These are phyloP conservation scores for Polypedilum vanderplanki DNA, from an alignment of 1,140 invertebrate species.

Conservation along the genomic window DNA sequence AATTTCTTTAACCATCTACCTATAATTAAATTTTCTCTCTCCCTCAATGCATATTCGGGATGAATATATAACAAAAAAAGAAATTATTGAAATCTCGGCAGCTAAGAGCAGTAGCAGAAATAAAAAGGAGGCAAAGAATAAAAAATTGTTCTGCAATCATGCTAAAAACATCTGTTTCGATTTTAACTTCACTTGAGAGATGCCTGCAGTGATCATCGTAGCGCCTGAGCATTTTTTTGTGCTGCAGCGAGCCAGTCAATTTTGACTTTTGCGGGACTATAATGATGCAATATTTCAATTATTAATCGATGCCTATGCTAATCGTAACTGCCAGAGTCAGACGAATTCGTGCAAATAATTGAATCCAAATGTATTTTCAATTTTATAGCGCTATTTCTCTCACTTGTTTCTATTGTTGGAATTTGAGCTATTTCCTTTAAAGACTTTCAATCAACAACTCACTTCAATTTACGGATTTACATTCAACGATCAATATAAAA, in stretches of 20 bases:
- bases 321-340: not conserved
- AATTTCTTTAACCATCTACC: not conserved
- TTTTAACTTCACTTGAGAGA: not conserved
- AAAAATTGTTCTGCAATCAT: not conserved
- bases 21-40: not conserved
- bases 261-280: not conserved
- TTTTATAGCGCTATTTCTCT: not conserved
- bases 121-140: not conserved
- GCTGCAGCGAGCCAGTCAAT: not conserved
- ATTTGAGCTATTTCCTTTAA: not conserved
- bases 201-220: not conserved
- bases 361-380: not conserved
- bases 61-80: not conserved
- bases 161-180: constrained; percentile 18
- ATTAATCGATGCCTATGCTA: constrained; percentile 6
- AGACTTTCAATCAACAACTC: not conserved
- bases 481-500: too few species aligned
- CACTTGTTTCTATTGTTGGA: not conserved
- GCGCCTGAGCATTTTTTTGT: not conserved
- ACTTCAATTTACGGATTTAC: too few species aligned
- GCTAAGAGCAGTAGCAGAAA: not conserved
- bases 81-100: not conserved
- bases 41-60: not conserved
- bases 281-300: not conserved
- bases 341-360: constrained; percentile 1